Evolutionary conservation across 1,140 invertebrate species (phyloP).

Genomic region (Batillaria attramentaria): DNA sequence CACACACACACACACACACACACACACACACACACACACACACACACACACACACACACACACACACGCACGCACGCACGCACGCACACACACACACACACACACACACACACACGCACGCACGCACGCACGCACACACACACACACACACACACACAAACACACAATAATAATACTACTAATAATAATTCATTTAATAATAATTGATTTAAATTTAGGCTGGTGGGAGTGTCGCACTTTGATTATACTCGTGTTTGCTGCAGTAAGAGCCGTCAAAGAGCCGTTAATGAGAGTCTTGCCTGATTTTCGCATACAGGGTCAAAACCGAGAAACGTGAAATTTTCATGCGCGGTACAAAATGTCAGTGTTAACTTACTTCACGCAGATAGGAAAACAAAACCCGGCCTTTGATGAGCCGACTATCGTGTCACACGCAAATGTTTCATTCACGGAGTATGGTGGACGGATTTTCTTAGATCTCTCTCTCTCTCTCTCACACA

Average conservation of each 20-base stretch:
- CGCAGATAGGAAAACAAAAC: not conserved
- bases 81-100: constrained; percentile 21
- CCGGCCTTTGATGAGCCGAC: not conserved
- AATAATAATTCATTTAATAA: not conserved
- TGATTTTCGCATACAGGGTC: not conserved
- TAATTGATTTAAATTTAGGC: not conserved
- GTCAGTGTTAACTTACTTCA: not conserved
- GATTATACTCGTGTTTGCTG: too few relatives aligned
- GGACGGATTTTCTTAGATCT: not conserved
- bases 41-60: not conserved
- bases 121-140: constrained; percentile 14
- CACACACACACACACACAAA: constrained; percentile 1
- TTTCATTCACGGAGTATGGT: not conserved
- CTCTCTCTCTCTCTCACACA: not conserved
- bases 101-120: not conserved
- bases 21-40: not conserved
- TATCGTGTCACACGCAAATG: not conserved
- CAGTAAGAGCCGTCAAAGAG: too few relatives aligned
- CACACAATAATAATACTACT: not conserved
- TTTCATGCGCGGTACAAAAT: not conserved
- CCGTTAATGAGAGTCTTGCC: too few relatives aligned
- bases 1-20: not conserved
- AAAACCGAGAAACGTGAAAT: not conserved
- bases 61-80: not conserved
- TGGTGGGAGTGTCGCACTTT: too few relatives aligned